Evolutionary conservation across 2,113 vertebrate species (phyloP).

Genomic region (Mustela lutreola): DNA sequence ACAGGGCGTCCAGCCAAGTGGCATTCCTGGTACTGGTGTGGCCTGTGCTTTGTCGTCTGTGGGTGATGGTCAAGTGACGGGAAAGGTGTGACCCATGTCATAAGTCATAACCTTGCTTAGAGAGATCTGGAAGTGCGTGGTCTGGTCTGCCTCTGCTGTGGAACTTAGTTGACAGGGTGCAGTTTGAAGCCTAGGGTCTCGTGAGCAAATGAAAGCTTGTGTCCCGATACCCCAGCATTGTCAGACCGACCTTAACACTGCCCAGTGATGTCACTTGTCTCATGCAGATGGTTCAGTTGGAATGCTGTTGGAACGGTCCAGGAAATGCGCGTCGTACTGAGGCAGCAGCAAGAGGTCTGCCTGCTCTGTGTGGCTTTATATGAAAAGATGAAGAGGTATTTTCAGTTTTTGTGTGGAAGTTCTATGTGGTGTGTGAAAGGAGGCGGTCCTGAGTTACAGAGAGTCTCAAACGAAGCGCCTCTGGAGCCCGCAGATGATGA

Average conservation of each 20-base stretch:
- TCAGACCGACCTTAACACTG: neutral
- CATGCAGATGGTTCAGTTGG: neutral
- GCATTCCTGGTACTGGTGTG: neutral
- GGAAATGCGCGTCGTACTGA: neutral
- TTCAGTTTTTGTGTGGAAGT: neutral
- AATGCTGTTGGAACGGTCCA: neutral
- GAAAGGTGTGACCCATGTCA: neutral
- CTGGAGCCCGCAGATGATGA: neutral
- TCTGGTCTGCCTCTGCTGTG: neutral
- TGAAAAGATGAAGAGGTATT: neutral
- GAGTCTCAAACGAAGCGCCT: neutral
- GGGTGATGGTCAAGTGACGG: neutral
- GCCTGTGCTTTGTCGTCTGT: neutral
- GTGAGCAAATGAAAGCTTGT: neutral
- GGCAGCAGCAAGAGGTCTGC: neutral
- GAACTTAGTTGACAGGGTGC: neutral
- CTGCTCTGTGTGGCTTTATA: neutral
- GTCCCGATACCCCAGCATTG: neutral
- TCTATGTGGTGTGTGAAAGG: neutral
- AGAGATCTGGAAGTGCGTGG: neutral
- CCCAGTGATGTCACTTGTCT: neutral
- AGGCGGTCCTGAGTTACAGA: neutral
- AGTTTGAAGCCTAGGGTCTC: constrained; percentile 13
- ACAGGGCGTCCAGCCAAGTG: neutral
- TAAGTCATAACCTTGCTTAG: neutral